Evolutionary conservation across 2,113 vertebrate species (phyloP).

Genomic region (Pongo pygmaeus): DNA sequence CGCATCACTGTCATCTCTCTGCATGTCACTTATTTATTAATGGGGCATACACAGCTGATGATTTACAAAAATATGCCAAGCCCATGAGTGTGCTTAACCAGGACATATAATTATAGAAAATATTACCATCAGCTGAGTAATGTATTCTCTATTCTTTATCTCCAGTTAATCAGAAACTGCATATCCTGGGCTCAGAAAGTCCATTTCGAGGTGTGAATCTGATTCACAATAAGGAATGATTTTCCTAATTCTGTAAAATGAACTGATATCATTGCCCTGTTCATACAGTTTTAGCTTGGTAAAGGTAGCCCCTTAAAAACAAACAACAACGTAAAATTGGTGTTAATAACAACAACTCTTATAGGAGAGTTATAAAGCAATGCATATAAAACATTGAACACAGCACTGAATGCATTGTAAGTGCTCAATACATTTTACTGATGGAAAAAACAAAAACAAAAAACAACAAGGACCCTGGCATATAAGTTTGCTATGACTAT

Average conservation of each 20-base stretch:
- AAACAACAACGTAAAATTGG: background rate
- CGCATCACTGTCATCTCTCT: background rate
- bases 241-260: background rate
- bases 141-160: background rate
- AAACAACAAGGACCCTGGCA: background rate
- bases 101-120: slow-evolving; percentile 8
- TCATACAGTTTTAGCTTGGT: background rate
- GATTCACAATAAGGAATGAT: slow-evolving; percentile 5
- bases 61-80: slow-evolving; percentile 17
- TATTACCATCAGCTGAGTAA: background rate
- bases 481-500: background rate
- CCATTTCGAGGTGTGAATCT: background rate
- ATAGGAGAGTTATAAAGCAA: background rate
- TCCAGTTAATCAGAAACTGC: slow-evolving; percentile 33
- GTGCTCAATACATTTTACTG: background rate
- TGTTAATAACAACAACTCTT: background rate
- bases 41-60: background rate
- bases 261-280: background rate
- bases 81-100: background rate
- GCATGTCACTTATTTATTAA: slow-evolving; percentile 35
- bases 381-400: background rate
- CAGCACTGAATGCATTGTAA: background rate
- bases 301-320: background rate
- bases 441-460: background rate
- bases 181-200: slow-evolving; percentile 34